These are phyloP conservation scores for Drosophila pachea DNA, from an alignment of 1,140 invertebrate genomes.

Conservation along the genomic window DNA sequence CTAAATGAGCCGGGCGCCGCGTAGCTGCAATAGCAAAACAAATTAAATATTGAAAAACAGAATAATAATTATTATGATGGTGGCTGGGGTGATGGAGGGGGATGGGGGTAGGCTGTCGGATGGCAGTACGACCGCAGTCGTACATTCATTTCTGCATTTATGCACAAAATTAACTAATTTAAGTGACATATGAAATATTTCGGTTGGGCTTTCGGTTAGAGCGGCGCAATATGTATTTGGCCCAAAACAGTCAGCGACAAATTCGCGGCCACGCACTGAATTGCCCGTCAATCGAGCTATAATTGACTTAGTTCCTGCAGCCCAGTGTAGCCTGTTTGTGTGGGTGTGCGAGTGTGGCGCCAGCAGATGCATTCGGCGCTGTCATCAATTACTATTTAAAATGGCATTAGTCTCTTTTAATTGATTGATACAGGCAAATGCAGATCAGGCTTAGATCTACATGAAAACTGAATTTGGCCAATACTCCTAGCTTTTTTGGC, in stretches of 20 bases:
- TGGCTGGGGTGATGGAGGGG: constrained; percentile 1
- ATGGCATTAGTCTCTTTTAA: constrained; percentile 4
- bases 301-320: constrained; percentile 48
- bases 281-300: constrained; percentile 57
- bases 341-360: too few relatives aligned
- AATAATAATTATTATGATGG: constrained; percentile 72
- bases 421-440: constrained; percentile 6
- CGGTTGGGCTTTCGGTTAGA: constrained; percentile 51
- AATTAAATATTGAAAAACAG: constrained; percentile 74
- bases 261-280: constrained; percentile 43
- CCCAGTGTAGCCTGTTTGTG: not conserved
- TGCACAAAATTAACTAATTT: constrained; percentile 72
- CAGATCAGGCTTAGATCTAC: not conserved
- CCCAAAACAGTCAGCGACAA: constrained; percentile 25
- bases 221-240: too few relatives aligned
- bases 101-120: constrained; percentile 15
- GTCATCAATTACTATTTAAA: constrained; percentile 3
- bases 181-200: constrained; percentile 71
- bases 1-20: constrained; percentile 57
- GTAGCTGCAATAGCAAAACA: constrained; percentile 39
- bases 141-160: constrained; percentile 67
- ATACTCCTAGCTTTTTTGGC: too few relatives aligned
- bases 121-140: constrained; percentile 46
- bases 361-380: not conserved
- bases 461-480: not conserved